phyloP scores from a whole-genome alignment of 1,140 invertebrate genomes.

The Pectinophora gossypiella region DNA sequence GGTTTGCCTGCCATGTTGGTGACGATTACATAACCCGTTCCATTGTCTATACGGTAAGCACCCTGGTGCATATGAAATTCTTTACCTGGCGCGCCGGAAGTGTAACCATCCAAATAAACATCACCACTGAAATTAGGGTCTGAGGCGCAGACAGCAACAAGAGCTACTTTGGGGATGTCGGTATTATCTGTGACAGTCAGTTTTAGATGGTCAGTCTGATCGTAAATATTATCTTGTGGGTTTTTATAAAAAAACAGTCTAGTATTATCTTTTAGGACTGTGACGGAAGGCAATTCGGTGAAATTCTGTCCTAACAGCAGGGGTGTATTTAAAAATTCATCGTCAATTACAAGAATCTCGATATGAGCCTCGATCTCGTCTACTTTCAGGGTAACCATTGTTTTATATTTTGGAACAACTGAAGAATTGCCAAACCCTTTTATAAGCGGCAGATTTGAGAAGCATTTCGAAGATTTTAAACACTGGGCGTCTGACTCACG shows the following conservation, averaged over 20 bases:
- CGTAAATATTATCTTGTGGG: background rate
- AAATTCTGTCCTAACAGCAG: constrained; percentile 10
- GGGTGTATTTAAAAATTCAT: constrained; percentile 2
- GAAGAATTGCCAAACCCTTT: constrained; percentile 4
- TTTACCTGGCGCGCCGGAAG: background rate
- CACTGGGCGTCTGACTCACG: background rate
- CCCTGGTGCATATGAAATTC: constrained; percentile 3
- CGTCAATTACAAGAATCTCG: constrained; percentile 7
- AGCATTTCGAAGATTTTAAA: background rate
- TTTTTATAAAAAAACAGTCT: constrained; percentile 6
- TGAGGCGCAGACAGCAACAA: background rate
- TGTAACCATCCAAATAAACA: background rate
- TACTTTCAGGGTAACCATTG: background rate
- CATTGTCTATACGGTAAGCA: background rate
- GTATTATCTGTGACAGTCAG: background rate
- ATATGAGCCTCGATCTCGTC: constrained; percentile 9
- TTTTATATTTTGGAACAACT: background rate
- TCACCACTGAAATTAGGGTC: background rate
- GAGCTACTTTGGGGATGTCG: background rate
- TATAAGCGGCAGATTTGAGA: background rate
- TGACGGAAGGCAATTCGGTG: constrained; percentile 10
- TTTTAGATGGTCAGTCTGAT: background rate
- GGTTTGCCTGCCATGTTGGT: background rate
- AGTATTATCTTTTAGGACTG: constrained; percentile 6
- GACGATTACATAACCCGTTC: background rate